A percentile compares a stretch with the other conserved stretches of the same genome.
Evolutionary conservation across 2,797 vertebrate species (phyloP).

Genomic region (Alca torda): DNA sequence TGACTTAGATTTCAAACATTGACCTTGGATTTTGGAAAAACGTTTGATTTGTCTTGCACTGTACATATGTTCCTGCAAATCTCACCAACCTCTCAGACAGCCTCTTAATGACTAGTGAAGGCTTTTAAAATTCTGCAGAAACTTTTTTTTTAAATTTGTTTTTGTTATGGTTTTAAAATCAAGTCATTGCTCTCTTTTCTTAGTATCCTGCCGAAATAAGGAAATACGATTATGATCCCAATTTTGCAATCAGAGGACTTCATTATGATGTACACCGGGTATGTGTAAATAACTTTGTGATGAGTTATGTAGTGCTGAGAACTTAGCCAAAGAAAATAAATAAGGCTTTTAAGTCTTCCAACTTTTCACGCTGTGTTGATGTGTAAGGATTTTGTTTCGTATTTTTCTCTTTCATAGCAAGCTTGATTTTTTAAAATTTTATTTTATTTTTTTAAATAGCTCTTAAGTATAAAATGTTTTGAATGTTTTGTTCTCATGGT

Average conservation of each 20-base stretch:
- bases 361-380: neutral
- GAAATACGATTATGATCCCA: constrained; percentile 91
- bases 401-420: neutral
- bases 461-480: neutral
- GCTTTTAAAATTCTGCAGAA: neutral
- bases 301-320: neutral
- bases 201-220: constrained; percentile 92
- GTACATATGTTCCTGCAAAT: neutral
- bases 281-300: constrained; percentile 41
- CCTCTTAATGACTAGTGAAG: neutral
- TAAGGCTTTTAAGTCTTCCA: neutral
- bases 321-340: neutral
- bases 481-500: neutral
- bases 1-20: neutral
- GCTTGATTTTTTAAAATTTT: neutral
- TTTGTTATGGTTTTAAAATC: neutral
- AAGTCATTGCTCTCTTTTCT: neutral
- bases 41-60: neutral
- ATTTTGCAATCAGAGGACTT: constrained; percentile 94
- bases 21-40: neutral
- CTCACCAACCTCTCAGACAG: neutral
- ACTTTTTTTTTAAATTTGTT: neutral
- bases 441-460: neutral
- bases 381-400: neutral
- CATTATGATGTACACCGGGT: constrained; percentile 99